Conservation (phyloP, 2,888 invertebrate species). For the Apotomis capreana region DNA sequence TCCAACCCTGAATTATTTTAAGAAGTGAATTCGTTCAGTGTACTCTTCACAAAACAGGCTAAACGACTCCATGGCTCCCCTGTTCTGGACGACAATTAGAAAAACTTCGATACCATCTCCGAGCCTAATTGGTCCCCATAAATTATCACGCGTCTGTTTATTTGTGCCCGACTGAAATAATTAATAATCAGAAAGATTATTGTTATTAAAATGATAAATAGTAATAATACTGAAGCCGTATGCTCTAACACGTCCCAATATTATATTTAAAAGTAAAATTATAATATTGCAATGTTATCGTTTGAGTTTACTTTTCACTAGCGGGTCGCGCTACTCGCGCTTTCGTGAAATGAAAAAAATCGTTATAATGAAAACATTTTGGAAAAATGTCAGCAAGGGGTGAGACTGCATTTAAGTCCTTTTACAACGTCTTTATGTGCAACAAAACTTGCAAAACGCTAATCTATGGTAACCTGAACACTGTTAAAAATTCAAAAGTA, state of each 20-base stretch:
- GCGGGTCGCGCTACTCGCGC: too few species aligned
- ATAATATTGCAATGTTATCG: too few species aligned
- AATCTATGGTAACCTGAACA: neutral
- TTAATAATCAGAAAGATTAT: conserved; percentile 18
- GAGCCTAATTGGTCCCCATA: conserved; percentile 76
- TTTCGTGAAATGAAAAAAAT: too few species aligned
- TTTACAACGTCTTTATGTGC: neutral
- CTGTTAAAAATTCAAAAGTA: conserved; percentile 4
- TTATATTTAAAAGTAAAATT: too few species aligned
- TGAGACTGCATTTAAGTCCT: too few species aligned
- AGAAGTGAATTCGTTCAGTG: too few species aligned
- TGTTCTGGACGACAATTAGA: conserved; percentile 52
- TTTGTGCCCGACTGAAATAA: conserved; percentile 42
- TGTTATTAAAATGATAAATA: conserved; percentile 30
- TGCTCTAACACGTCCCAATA: neutral
- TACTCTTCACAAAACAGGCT: too few species aligned
- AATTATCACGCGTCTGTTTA: conserved; percentile 62
- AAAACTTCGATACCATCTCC: conserved; percentile 67
- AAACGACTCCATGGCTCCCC: conserved; percentile 49
- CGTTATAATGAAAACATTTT: too few species aligned
- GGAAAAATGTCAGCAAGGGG: too few species aligned
- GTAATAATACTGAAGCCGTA: neutral
- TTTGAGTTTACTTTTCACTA: too few species aligned
- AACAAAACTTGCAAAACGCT: neutral
- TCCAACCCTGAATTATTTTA: too few species aligned